Evolutionary conservation across 2,888 invertebrate genomes (phyloP).

Genomic region (Stenodema calcarata): DNA sequence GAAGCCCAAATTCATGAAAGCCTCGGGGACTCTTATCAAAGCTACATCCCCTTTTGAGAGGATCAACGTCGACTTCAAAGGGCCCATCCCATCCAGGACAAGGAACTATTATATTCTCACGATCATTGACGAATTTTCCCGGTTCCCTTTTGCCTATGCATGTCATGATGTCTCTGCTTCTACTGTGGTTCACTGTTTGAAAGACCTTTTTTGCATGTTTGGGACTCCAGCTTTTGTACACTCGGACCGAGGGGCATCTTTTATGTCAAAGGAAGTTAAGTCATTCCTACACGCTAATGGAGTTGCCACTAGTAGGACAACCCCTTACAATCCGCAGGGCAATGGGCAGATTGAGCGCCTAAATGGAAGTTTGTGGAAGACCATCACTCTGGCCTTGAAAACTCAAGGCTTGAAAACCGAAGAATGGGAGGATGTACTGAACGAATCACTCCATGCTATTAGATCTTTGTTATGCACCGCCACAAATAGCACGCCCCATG

Average conservation of each 20-base stretch:
- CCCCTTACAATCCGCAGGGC: conserved; percentile 51
- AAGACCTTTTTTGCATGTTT: conserved; percentile 51
- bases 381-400: conserved; percentile 14
- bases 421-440: conserved; percentile 45
- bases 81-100: not conserved
- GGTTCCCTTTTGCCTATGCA: conserved; percentile 43
- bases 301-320: conserved; percentile 54
- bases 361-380: conserved; percentile 28
- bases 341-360: conserved; percentile 7
- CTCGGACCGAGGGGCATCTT: conserved; percentile 53
- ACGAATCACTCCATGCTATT: not conserved
- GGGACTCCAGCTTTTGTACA: conserved; percentile 55
- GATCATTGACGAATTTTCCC: conserved; percentile 20
- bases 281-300: conserved; percentile 49
- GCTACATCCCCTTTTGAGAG: not conserved
- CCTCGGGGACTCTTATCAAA: not conserved
- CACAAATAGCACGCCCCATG: not conserved
- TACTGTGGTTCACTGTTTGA: conserved; percentile 52
- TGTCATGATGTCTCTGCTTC: conserved; percentile 50
- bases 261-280: conserved; percentile 53
- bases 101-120: not conserved
- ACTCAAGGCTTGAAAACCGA: not conserved
- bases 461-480: not conserved
- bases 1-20: not conserved
- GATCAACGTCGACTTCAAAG: not conserved